Evolutionary conservation across 2,888 invertebrate species (phyloP).

Genomic region (Hoplodrina blanda): DNA sequence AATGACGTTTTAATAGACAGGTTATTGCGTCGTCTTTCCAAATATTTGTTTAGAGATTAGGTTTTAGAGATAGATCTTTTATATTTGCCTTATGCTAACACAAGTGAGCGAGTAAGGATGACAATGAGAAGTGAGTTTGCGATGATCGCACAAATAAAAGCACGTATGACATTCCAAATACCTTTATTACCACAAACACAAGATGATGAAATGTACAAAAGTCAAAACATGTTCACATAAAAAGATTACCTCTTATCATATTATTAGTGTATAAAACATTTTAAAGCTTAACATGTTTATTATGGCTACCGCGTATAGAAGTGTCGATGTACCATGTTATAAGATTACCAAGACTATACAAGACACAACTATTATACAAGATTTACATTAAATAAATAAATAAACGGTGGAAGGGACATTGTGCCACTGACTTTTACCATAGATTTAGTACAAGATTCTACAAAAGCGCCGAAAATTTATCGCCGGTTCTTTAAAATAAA

Average conservation of each 20-base stretch:
- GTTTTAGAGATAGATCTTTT: slow-evolving; percentile 31
- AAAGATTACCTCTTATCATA: slow-evolving; percentile 3
- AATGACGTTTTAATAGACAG: background rate
- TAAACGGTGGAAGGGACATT: background rate
- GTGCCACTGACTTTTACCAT: no score
- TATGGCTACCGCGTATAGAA: slow-evolving; percentile 15
- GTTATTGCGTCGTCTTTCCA: slow-evolving; percentile 1
- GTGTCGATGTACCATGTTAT: background rate
- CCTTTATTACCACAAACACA: slow-evolving; percentile 50
- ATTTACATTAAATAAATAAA: background rate
- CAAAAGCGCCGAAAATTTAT: no score
- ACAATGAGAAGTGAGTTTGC: slow-evolving; percentile 32
- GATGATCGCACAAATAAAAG: slow-evolving; percentile 53
- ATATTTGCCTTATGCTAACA: slow-evolving; percentile 9
- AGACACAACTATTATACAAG: no score
- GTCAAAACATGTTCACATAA: background rate
- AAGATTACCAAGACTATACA: background rate
- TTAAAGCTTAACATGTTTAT: slow-evolving; percentile 19
- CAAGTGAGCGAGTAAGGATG: slow-evolving; percentile 21
- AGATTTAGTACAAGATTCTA: no score
- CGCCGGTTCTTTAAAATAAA: no score
- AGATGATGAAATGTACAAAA: slow-evolving; percentile 6
- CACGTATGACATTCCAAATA: slow-evolving; percentile 40
- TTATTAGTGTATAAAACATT: slow-evolving; percentile 1
- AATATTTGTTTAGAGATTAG: slow-evolving; percentile 23